These are phyloP conservation scores for Trichoplusia ni DNA, from an alignment of 1,140 invertebrate genomes.

Conservation along the genomic window DNA sequence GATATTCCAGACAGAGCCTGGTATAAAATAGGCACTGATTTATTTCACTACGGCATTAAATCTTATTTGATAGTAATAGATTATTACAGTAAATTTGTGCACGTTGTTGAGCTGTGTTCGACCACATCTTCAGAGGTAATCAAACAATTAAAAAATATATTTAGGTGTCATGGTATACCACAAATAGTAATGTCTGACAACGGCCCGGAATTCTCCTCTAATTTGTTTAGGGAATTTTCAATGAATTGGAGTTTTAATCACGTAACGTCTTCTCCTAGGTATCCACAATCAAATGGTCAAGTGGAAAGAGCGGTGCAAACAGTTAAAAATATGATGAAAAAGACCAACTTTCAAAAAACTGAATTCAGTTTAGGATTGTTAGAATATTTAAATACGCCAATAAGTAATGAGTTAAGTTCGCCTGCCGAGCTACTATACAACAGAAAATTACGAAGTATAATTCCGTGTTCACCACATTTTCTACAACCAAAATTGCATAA, in stretches of 20 bases:
- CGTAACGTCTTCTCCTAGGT: constrained; percentile 23
- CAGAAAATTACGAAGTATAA: too few relatives aligned
- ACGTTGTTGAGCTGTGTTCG: background rate
- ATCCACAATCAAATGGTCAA: constrained; percentile 37
- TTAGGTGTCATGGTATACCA: background rate
- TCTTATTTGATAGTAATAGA: background rate
- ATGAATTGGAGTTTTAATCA: constrained; percentile 24
- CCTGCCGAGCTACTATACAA: background rate
- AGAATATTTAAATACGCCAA: background rate
- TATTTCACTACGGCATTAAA: background rate
- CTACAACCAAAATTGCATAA: too few relatives aligned
- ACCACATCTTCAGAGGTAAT: background rate
- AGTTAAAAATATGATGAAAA: constrained; percentile 35
- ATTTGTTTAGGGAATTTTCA: constrained; percentile 5
- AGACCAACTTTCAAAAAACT: background rate
- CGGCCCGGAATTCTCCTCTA: constrained; percentile 1
- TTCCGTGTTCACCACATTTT: too few relatives aligned
- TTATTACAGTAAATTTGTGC: background rate
- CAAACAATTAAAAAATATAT: background rate
- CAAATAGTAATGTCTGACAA: background rate
- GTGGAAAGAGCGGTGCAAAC: constrained; percentile 35
- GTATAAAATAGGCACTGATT: background rate
- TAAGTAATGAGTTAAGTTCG: background rate
- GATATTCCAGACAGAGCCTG: background rate
- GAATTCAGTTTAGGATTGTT: constrained; percentile 4